Evolutionary conservation across 2,797 vertebrate species (phyloP).

Genomic region (Gobionotothen gibberifrons): DNA sequence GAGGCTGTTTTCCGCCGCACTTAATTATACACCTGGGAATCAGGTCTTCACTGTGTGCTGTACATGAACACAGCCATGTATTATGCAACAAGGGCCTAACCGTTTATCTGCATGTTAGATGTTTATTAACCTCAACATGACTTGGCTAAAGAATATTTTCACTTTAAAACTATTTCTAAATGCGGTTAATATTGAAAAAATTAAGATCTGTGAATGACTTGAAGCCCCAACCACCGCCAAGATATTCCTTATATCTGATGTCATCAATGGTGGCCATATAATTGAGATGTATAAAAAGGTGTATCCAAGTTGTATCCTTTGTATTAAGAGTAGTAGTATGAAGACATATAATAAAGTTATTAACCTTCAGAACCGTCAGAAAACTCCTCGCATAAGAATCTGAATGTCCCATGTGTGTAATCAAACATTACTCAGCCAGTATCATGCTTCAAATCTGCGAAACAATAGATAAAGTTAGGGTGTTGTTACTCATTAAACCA

Average conservation of each 20-base stretch:
- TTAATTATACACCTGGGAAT: slow-evolving; percentile 13
- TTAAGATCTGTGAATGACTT: slow-evolving; percentile 1
- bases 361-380: not conserved
- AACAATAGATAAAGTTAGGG: slow-evolving; percentile 48
- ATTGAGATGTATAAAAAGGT: slow-evolving; percentile 14
- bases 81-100: slow-evolving; percentile 4
- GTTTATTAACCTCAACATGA: slow-evolving; percentile 5
- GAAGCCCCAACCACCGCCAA: not conserved
- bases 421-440: slow-evolving; percentile 2
- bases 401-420: not conserved
- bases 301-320: slow-evolving; percentile 8
- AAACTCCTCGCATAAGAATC: not conserved
- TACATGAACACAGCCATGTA: not conserved
- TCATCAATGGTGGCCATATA: slow-evolving; percentile 20
- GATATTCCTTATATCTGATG: slow-evolving; percentile 15
- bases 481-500: slow-evolving; percentile 75
- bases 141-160: not conserved
- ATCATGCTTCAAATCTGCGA: slow-evolving; percentile 42
- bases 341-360: not conserved
- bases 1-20: not conserved
- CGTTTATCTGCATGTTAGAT: not conserved
- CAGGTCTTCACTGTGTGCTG: not conserved
- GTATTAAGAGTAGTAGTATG: slow-evolving; percentile 12
- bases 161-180: slow-evolving; percentile 6
- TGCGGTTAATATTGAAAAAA: slow-evolving; percentile 6